phyloP scores from a whole-genome alignment of 53 echinoderm and acorn worm species.

The Echinometra lucunter region DNA sequence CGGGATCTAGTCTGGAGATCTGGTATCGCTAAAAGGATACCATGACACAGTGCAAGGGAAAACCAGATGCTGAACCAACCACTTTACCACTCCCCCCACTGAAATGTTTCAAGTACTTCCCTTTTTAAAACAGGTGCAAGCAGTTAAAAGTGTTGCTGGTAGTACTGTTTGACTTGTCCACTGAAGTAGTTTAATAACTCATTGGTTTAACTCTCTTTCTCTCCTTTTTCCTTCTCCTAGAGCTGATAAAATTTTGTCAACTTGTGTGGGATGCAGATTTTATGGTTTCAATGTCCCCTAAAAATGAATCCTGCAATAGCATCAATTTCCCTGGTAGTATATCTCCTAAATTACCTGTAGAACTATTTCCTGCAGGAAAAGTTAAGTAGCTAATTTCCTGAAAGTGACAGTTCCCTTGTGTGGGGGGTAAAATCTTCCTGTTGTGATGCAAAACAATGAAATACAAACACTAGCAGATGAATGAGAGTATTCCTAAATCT shows the following conservation, averaged over 20 bases:
- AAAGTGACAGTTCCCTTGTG: neutral
- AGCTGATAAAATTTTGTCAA: neutral
- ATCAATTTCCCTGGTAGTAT: conserved; percentile 1
- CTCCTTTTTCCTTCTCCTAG: neutral
- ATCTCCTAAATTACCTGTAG: neutral
- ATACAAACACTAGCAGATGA: neutral
- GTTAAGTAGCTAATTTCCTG: neutral
- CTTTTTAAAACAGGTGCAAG: conserved; percentile 15
- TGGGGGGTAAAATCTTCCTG: neutral
- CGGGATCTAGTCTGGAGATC: too few species aligned
- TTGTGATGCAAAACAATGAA: neutral
- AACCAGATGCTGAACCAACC: neutral
- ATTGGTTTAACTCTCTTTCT: neutral
- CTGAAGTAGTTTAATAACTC: neutral
- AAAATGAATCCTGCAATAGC: neutral
- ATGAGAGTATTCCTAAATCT: neutral
- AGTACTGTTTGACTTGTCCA: neutral
- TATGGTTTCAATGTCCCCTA: neutral
- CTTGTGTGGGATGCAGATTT: conserved; percentile 25
- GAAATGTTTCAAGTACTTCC: conserved; percentile 1
- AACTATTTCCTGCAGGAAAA: neutral
- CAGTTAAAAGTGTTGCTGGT: neutral
- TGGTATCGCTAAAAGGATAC: neutral
- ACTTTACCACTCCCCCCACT: neutral
- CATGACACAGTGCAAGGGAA: neutral